These are phyloP conservation scores for Himalopsyche kuldschensis DNA, from an alignment of 2,888 invertebrate species.

Conservation along the genomic window DNA sequence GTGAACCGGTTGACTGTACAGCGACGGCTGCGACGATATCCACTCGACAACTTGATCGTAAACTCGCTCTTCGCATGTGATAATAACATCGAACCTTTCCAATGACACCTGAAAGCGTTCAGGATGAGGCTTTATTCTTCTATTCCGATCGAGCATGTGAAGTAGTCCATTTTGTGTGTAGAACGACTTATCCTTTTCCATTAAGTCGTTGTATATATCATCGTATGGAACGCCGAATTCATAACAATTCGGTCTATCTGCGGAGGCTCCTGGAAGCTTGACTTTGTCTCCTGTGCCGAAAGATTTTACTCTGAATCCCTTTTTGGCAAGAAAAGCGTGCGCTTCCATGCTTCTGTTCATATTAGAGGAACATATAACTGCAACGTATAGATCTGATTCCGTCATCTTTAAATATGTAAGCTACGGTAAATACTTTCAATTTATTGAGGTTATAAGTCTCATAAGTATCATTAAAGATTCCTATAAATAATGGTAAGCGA, in stretches of 20 bases:
- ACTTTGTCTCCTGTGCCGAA: slow-evolving; percentile 95
- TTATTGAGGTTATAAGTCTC: not conserved
- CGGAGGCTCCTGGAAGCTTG: slow-evolving; percentile 92
- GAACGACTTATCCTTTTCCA: slow-evolving; percentile 86
- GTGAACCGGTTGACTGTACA: slow-evolving; percentile 87
- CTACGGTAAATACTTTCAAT: not conserved
- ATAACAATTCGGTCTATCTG: slow-evolving; percentile 94
- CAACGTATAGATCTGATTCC: slow-evolving; percentile 68
- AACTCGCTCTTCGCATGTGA: slow-evolving; percentile 97
- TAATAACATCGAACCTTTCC: slow-evolving; percentile 92
- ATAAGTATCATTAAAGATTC: not conserved
- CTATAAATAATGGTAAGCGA: not conserved
- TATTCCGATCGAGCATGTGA: slow-evolving; percentile 96
- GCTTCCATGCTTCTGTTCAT: slow-evolving; percentile 99
- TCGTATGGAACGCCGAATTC: slow-evolving; percentile 96
- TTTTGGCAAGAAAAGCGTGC: slow-evolving; percentile 95
- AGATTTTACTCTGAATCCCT: slow-evolving; percentile 93
- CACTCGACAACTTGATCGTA: slow-evolving; percentile 97
- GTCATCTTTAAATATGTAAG: slow-evolving; percentile 6
- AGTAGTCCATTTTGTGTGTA: slow-evolving; percentile 98
- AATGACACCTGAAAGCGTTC: slow-evolving; percentile 90
- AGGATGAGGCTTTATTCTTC: slow-evolving; percentile 90
- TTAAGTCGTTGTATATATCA: slow-evolving; percentile 90
- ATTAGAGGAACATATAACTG: slow-evolving; percentile 98
- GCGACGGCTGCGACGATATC: slow-evolving; percentile 79